A percentile compares a stretch with the other conserved stretches of the same genome.
phyloP scores from a whole-genome alignment of 2,888 invertebrate genomes.

The Tenodera sinensis region DNA sequence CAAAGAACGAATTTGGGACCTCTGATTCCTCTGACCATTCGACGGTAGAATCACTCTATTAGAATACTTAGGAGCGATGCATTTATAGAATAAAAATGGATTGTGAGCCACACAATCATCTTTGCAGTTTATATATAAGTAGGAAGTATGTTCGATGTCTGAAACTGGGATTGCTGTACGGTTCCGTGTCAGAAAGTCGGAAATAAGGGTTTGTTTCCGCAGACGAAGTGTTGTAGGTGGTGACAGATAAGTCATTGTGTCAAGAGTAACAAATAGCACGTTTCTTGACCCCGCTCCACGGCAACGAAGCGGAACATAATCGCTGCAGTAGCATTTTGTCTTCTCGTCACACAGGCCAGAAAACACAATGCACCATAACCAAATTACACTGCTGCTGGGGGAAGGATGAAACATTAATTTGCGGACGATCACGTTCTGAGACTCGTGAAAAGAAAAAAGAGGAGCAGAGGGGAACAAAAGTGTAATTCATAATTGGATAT shows the following conservation, averaged over 20 bases:
- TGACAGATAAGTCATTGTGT: background rate
- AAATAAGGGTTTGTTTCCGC: too few species aligned
- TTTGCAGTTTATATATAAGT: too few species aligned
- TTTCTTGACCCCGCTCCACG: background rate
- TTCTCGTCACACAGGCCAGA: background rate
- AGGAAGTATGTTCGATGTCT: too few species aligned
- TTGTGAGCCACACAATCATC: too few species aligned
- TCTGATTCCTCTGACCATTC: too few species aligned
- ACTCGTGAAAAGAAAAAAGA: background rate
- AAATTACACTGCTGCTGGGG: background rate
- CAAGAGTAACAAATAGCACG: background rate
- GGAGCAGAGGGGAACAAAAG: background rate
- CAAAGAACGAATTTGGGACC: too few species aligned
- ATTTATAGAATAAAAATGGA: too few species aligned
- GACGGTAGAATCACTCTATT: too few species aligned
- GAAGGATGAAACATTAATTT: conserved; percentile 2
- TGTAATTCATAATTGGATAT: conserved; percentile 15
- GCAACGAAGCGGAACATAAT: background rate
- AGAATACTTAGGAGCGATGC: too few species aligned
- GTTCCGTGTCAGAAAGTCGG: too few species aligned
- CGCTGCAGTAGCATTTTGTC: background rate
- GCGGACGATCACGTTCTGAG: background rate
- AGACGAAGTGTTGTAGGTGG: too few species aligned
- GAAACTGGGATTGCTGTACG: too few species aligned
- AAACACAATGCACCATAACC: background rate